Evolutionary conservation across 2,888 invertebrate species (phyloP).

Genomic region (Drosophila histrio): DNA sequence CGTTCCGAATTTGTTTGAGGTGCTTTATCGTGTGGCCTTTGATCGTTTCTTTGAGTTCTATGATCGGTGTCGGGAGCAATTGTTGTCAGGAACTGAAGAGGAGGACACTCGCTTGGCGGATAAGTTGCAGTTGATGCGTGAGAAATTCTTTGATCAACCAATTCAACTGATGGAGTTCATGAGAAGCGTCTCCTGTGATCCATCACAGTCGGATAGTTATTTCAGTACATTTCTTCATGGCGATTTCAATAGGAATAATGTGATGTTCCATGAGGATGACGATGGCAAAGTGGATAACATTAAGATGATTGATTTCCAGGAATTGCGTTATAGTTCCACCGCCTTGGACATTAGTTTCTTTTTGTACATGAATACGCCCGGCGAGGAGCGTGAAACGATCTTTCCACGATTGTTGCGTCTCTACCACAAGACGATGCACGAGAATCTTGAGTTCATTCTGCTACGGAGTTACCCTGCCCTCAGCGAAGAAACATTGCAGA

Average conservation of each 20-base stretch:
- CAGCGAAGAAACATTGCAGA: constrained; percentile 35
- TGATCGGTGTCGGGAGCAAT: constrained; percentile 60
- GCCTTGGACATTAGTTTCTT: constrained; percentile 82
- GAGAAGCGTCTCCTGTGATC: constrained; percentile 54
- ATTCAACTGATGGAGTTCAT: constrained; percentile 75
- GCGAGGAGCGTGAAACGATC: constrained; percentile 55
- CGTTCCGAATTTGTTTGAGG: constrained; percentile 69
- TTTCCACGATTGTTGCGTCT: constrained; percentile 71
- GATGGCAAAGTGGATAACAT: constrained; percentile 61
- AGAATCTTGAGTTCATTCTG: constrained; percentile 66
- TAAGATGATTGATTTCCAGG: constrained; percentile 83
- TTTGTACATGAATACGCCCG: constrained; percentile 81
- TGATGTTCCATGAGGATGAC: constrained; percentile 78
- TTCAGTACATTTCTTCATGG: constrained; percentile 82
- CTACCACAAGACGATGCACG: constrained; percentile 75
- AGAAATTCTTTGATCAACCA: constrained; percentile 75
- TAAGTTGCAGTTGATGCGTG: constrained; percentile 62
- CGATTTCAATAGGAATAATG: constrained; percentile 84
- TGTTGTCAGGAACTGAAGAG: constrained; percentile 29
- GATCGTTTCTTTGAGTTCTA: constrained; percentile 81
- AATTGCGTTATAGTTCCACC: constrained; percentile 80
- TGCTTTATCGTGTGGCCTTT: constrained; percentile 77
- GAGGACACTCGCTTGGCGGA: constrained; percentile 35
- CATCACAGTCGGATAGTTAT: constrained; percentile 55
- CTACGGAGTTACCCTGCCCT: constrained; percentile 45